Base-by-base conservation (phyloP, 2,888 invertebrate species). In the Sturmia bella region DNA sequence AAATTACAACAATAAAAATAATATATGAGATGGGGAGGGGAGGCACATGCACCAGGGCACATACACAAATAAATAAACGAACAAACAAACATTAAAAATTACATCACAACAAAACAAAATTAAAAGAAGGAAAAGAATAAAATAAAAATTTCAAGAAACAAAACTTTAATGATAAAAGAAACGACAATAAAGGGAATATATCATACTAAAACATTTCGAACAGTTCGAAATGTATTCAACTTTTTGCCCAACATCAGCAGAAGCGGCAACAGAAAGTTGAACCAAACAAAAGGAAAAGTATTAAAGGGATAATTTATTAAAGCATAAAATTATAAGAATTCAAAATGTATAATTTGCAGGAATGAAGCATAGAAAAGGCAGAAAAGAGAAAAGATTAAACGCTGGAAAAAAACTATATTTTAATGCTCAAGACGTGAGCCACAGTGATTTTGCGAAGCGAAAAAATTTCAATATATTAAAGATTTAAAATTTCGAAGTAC, bases 221-320 rank as follows among this genome's bases (percentile, higher is more conserved):
- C 21, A 63, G n/a, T 63, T 27, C 17, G 39, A 77, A 69, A 77
- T 48, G 56, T 70, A 56, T 66, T 64, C 24, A 66, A 45, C 21
- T 70, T 63, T 57, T 17, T 24, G 39, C 21, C 21, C 59, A 52
- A 6, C 68, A 43, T 5, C 48, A 37, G 24, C 27, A 61, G n/a
- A 37, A 48, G 17, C 61, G 43, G 1, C 43, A 32, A 5, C 24
- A 32, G 7, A 54, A 24, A 54, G 41, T 17, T 19, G 27, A 15
- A 32, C 32, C 5, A 32, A 17, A 27, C 32, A 19, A 12, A 70
- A 59, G 21, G 1, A 41, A 61, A 72, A 39, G n/a, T 24, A n/a
- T n/a, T 12, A 17, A 27, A 37, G 15, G 24, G 24, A 50, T 7
- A 32, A 43, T 43, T 43, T 43, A 43, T 24, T 11, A 11, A 15